These are phyloP conservation scores for Netelia virgata DNA, from an alignment of 2,888 invertebrate species.

Conservation along the genomic window DNA sequence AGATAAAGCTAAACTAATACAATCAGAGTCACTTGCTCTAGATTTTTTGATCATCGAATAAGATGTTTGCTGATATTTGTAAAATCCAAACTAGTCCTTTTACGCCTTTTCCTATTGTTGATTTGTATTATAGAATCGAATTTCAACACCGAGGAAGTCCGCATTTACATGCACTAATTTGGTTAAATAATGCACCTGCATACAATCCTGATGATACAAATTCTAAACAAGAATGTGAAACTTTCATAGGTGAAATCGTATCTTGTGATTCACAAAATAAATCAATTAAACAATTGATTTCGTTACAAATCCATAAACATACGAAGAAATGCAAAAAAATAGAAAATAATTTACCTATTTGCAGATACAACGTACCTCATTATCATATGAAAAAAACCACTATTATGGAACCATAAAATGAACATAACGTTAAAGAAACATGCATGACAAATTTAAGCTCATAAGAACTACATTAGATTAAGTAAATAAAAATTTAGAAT, in stretches of 20 bases:
- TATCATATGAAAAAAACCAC: neutral
- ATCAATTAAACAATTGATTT: slow-evolving; percentile 44
- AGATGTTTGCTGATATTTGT: too few relatives aligned
- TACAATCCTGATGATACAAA: slow-evolving; percentile 43
- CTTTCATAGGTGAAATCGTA: slow-evolving; percentile 56
- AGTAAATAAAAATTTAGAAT: slow-evolving; percentile 11
- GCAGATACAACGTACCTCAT: too few relatives aligned
- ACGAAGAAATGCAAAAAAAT: slow-evolving; percentile 60
- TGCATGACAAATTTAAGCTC: slow-evolving; percentile 10
- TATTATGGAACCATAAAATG: too few relatives aligned
- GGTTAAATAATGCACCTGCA: slow-evolving; percentile 63
- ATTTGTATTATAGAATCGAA: too few relatives aligned
- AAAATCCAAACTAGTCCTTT: slow-evolving; percentile 49
- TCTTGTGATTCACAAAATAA: slow-evolving; percentile 55
- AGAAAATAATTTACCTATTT: slow-evolving; percentile 32
- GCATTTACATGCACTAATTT: slow-evolving; percentile 54
- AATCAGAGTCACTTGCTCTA: too few relatives aligned
- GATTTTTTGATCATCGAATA: too few relatives aligned
- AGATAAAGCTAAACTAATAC: slow-evolving; percentile 52
- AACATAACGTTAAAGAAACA: neutral
- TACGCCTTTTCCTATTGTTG: neutral
- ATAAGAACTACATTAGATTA: slow-evolving; percentile 29
- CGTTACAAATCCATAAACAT: slow-evolving; percentile 49
- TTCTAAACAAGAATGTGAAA: slow-evolving; percentile 30
- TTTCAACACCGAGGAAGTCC: too few relatives aligned